Conservation (phyloP, 2,888 invertebrate genomes). For the Mimas tiliae region DNA sequence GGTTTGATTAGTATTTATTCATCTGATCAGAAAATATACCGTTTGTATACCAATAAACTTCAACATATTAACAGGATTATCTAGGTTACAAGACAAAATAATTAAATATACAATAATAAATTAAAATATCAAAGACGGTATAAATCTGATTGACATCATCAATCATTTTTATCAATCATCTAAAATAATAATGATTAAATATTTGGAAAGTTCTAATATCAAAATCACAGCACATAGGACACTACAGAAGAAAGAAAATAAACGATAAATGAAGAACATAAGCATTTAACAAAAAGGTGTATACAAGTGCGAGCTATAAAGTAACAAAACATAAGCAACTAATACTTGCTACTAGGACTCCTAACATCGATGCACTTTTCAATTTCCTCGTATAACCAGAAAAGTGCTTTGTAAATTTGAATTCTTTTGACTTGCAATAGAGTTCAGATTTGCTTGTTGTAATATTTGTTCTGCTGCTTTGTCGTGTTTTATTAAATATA, state of each 20-base stretch:
- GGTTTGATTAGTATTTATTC: neutral
- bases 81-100: no score
- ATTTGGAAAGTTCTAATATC: constrained; percentile 4
- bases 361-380: constrained; percentile 66
- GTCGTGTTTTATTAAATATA: constrained; percentile 31
- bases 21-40: neutral
- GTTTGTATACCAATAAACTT: neutral
- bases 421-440: constrained; percentile 39
- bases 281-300: constrained; percentile 75
- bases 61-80: no score
- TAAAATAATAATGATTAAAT: neutral
- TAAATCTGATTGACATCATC: neutral
- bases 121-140: neutral
- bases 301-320: constrained; percentile 82
- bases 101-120: no score
- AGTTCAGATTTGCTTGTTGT: constrained; percentile 52
- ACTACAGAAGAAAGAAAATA: constrained; percentile 71
- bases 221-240: constrained; percentile 54
- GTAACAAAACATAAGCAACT: constrained; percentile 74
- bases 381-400: constrained; percentile 37
- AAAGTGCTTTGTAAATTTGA: constrained; percentile 48
- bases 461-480: constrained; percentile 57
- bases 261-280: constrained; percentile 64
- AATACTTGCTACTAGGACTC: constrained; percentile 77
- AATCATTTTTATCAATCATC: neutral